Percentiles rank a stretch among this genome's conserved stretches.
Evolutionary conservation across 1,140 invertebrate genomes (phyloP).

Genomic region (Oscheius sp.): DNA sequence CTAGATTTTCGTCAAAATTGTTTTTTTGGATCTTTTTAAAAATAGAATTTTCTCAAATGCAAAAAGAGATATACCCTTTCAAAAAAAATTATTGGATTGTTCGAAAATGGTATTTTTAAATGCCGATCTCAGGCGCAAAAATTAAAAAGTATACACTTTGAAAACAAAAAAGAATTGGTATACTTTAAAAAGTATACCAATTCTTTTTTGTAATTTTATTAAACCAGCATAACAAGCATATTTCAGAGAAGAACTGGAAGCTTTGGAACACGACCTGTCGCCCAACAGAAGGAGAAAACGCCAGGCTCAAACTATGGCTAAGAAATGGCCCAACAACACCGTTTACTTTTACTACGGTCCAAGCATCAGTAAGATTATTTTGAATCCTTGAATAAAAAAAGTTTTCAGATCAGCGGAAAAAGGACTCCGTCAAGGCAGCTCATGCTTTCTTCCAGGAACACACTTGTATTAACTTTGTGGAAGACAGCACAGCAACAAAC

Average conservation of each 20-base stretch:
- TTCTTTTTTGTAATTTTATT: no score
- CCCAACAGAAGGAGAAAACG: not conserved
- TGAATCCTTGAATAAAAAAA: not conserved
- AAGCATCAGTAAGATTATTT: not conserved
- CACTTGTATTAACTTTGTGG: slow-evolving; percentile 7
- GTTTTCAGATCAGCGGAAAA: not conserved
- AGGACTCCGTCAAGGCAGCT: not conserved
- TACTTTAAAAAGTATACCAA: no score
- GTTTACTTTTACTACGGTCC: not conserved
- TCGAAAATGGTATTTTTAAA: no score
- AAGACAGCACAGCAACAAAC: slow-evolving; percentile 2
- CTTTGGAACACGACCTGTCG: not conserved
- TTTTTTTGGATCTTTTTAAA: no score
- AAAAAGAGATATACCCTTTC: no score
- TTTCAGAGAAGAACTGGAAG: slow-evolving; percentile 1
- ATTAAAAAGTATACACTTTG: no score
- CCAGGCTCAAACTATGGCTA: not conserved
- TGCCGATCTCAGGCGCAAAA: no score
- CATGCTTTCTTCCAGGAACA: not conserved
- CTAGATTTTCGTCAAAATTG: no score
- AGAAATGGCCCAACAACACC: not conserved
- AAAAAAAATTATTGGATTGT: no score
- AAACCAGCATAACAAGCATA: no score
- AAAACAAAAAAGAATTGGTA: no score
- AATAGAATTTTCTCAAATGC: no score